Conservation (phyloP, 2,113 vertebrate species). For the Brachyhypopomus occidentalis region DNA sequence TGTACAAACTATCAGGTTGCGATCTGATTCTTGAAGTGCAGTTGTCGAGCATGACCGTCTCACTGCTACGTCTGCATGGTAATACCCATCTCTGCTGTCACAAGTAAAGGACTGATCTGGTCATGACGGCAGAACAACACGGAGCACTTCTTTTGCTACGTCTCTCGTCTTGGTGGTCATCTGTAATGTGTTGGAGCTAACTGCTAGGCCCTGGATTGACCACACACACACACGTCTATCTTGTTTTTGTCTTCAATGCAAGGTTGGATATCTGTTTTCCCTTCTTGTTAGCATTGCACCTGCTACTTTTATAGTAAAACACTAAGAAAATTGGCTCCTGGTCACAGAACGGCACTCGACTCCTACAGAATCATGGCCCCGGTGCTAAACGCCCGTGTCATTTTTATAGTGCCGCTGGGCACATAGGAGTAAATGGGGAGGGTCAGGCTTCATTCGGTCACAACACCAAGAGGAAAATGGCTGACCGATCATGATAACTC, state of each 20-base stretch:
- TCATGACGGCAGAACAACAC: background rate
- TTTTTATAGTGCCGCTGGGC: conserved; percentile 13
- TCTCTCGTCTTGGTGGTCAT: background rate
- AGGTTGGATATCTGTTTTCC: no score
- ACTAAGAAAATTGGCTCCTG: background rate
- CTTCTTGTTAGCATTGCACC: no score
- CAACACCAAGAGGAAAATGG: conserved; percentile 12
- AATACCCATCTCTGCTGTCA: background rate
- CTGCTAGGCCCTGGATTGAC: background rate
- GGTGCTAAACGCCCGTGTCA: conserved; percentile 11
- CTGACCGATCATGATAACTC: background rate
- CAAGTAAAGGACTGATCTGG: background rate
- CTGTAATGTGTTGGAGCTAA: background rate
- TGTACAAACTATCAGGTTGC: no score
- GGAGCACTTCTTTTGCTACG: background rate
- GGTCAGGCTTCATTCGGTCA: background rate
- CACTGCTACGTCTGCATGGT: background rate
- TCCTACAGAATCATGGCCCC: background rate
- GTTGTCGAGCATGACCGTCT: background rate
- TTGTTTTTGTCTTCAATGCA: no score
- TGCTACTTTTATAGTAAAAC: no score
- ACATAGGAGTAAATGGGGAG: background rate
- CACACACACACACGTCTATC: background rate
- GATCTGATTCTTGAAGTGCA: background rate
- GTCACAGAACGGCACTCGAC: background rate